These are phyloP conservation scores for Ptychochromis oligacanthus DNA, from an alignment of 2,113 vertebrate species.

Conservation along the genomic window DNA sequence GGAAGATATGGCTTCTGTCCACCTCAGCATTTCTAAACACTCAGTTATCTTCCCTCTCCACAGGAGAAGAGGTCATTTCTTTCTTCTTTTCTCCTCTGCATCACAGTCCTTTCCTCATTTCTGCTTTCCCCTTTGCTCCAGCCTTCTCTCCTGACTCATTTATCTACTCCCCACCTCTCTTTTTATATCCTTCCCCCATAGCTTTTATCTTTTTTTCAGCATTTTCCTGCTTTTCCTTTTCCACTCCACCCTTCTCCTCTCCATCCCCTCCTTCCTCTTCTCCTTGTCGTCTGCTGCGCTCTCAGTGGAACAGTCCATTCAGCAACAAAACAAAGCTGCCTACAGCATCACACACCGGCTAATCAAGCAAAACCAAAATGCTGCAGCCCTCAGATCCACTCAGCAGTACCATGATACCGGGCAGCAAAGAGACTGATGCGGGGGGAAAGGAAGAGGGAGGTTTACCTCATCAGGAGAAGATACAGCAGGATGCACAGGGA, in stretches of 20 bases:
- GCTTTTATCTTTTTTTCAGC: constrained; percentile 30
- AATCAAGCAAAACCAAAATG: constrained; percentile 76
- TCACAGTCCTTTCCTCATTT: constrained; percentile 33
- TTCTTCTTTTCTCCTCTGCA: constrained; percentile 56
- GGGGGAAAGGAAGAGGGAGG: neutral
- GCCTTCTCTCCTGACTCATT: constrained; percentile 55
- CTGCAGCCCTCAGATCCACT: constrained; percentile 61
- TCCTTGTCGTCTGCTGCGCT: constrained; percentile 55
- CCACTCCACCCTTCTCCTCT: constrained; percentile 45
- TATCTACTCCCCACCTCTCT: constrained; percentile 57
- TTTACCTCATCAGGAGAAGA: neutral
- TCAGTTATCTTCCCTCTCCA: constrained; percentile 71
- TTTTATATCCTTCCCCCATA: constrained; percentile 39
- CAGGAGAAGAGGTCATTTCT: constrained; percentile 75
- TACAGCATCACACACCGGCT: constrained; percentile 70
- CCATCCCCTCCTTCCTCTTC: constrained; percentile 30
- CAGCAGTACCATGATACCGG: constrained; percentile 39
- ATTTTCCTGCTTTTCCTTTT: constrained; percentile 41
- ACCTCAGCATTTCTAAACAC: constrained; percentile 77
- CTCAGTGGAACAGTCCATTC: constrained; percentile 73
- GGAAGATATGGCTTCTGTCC: constrained; percentile 77
- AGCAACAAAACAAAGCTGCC: constrained; percentile 78
- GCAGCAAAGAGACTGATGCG: constrained; percentile 12
- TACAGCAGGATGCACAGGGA: neutral
- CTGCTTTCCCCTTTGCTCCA: constrained; percentile 31